These are phyloP conservation scores for Parapsyche elsis DNA, from an alignment of 1,140 invertebrate species.

Conservation along the genomic window DNA sequence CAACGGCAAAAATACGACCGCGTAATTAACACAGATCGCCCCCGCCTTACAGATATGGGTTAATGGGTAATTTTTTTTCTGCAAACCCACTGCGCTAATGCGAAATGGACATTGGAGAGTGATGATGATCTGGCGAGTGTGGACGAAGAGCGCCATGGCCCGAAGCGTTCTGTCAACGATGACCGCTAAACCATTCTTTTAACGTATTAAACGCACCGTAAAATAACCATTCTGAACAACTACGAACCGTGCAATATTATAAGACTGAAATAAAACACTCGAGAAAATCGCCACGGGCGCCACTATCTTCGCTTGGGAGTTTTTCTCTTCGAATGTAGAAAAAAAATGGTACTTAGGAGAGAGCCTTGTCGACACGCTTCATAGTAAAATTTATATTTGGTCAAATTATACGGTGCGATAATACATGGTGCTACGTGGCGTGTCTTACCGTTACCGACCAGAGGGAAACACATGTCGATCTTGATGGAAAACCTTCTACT, in stretches of 20 bases:
- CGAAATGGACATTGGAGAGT: background rate
- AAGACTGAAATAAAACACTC: slow-evolving; percentile 5
- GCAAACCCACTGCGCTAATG: background rate
- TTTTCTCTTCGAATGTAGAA: background rate
- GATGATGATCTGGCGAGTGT: background rate
- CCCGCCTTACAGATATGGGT: background rate
- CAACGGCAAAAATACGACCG: background rate
- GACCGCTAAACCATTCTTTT: slow-evolving; percentile 20
- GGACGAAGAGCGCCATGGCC: background rate
- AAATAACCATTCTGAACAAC: slow-evolving; percentile 13
- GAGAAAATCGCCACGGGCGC: background rate
- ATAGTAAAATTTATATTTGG: slow-evolving; percentile 30
- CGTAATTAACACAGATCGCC: slow-evolving; percentile 17
- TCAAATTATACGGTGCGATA: slow-evolving; percentile 33
- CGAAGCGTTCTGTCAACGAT: background rate
- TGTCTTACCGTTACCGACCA: slow-evolving; percentile 23
- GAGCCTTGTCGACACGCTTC: slow-evolving; percentile 19
- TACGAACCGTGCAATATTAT: slow-evolving; percentile 26
- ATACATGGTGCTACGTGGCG: background rate
- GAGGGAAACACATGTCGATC: slow-evolving; percentile 34
- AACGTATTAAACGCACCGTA: slow-evolving; percentile 20
- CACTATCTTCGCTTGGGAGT: background rate
- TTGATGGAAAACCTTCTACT: slow-evolving; percentile 21
- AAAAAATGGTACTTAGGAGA: background rate
- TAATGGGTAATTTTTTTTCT: slow-evolving; percentile 12